Evolutionary conservation across 2,888 invertebrate genomes (phyloP), one percentile per base, ranked within the genome.

Genomic region (Trissolcus japonicus): DNA sequence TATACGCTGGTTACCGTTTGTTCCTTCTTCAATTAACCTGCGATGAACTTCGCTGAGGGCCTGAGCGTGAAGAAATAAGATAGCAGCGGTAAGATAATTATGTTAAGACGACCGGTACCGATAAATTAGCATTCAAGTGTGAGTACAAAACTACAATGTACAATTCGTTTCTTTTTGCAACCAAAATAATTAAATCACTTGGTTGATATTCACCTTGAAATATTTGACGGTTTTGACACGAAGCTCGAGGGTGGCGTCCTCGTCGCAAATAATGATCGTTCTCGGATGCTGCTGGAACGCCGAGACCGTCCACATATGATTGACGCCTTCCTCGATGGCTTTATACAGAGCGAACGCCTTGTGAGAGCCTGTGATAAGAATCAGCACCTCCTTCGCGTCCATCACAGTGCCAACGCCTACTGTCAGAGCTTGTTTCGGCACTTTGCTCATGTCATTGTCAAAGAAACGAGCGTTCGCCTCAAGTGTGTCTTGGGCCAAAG

Each of bases 231-330:
- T 99, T 91, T 98, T 98, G 71, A 99, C 98, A 85, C 96, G 93
- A 83, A 99, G 92, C 90, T 99, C 99, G 81, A 97, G 91, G 48
- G 99, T 99, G 79, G 99, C 98, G 90, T 96, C 97, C 90, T 99
- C 99, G 90, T 99, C 99, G 89, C 98, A 98, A 78, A 99, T 92
- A 92, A 99, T 97, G 72, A 98, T 91, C 29, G 98, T 94, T 85
- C 94, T 93, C 56, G 95, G 94, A 90, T 99, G 99, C 89, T 97
- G 96, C 90, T 98, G 99, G 91, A 99, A 98, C 60, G 98, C 98
- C 53, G 98, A 98, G 50, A 99, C 98, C 0, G 99, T 99, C 98
- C 99, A 99, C 99, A 99, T 99, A 90, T 99, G 99, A 91, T 97
- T 98, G 11, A 99, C 94, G 67, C 99, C 99, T 89, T 98, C 97